Base-by-base conservation (phyloP, 2,797 vertebrate genomes). In the Pantherophis vulpinus region DNA sequence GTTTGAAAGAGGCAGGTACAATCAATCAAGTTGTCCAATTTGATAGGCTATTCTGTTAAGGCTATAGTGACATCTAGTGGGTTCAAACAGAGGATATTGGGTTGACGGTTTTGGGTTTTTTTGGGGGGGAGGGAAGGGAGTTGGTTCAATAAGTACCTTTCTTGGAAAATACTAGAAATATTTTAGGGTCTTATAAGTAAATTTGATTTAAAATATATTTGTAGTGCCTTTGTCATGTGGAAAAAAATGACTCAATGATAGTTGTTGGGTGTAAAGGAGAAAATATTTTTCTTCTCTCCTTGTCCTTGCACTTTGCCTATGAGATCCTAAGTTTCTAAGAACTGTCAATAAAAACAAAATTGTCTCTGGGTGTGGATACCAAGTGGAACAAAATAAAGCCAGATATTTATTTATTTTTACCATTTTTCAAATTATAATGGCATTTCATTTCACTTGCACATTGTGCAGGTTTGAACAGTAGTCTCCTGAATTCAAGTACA, bases 21-120 rank as follows among this genome's bases (percentile, higher is more conserved):
- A 0, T 89, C 51, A 88, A 93, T 91, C 93, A 90, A 89, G 29
- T 87, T 42, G 87, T 90, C 86, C 88, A 88, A 79, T 18, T 0
- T 51, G 2, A 94, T 42, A 89, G 86, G 59, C 88, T 93, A 92
- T 93, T 95, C 95, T 0, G n/a, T 92, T 93, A 97, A 93, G 93
- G 60, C 95, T 94, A 95, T 93, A 97, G 94, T 95, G 95, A 97
- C 98, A 98, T 96, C 98, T 98, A 97, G 98, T 96, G 98, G 98
- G 94, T 94, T 88, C 60, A 91, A 93, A 56, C 66, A 10, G 32
- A 60, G 79, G 18, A 37, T 79, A 9, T 42, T 42, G 37, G 20
- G 74, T 25, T 83, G 11, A 37, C 1, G 0, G 42, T 47, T 83
- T 12, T 61, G 6, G 7, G 16, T 11, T 11, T 42, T 70, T 74